Percentiles rank a stretch among this genome's conserved stretches.
These are phyloP conservation scores for Lithophane semibrunnea DNA, from an alignment of 2,888 invertebrate species.

Conservation along the genomic window DNA sequence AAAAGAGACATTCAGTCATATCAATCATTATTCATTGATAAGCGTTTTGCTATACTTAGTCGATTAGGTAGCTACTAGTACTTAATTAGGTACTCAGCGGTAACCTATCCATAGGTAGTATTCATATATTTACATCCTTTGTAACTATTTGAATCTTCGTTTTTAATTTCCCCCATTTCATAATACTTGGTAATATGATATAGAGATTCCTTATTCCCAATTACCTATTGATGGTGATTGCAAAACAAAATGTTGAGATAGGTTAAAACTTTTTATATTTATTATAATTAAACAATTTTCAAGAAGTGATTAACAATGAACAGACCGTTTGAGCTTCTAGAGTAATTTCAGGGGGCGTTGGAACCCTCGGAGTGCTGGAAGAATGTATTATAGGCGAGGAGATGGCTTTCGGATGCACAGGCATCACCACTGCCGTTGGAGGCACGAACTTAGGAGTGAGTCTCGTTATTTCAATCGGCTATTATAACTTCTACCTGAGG, in stretches of 20 bases:
- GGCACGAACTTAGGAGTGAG: constrained; percentile 91
- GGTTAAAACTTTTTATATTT: not conserved
- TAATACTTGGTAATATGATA: not conserved
- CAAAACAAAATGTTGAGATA: not conserved
- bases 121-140: not conserved
- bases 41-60: not conserved
- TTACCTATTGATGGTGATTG: not conserved
- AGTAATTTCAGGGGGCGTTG: constrained; percentile 79
- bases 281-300: not conserved
- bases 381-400: constrained; percentile 93
- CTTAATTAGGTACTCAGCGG: not conserved
- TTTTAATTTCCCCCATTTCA: not conserved
- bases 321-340: constrained; percentile 82
- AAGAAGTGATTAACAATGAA: not conserved
- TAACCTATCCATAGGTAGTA: not conserved
- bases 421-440: constrained; percentile 93
- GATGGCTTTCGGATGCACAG: constrained; percentile 94
- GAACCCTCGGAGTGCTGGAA: constrained; percentile 91
- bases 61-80: not conserved
- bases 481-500: constrained; percentile 37
- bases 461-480: constrained; percentile 47
- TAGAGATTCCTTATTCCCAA: not conserved
- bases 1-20: constrained; percentile 32
- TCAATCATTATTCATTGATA: constrained; percentile 39
- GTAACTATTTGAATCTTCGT: not conserved